Evolutionary conservation across 2,888 invertebrate species (phyloP).

Genomic region (Euphydryas editha): DNA sequence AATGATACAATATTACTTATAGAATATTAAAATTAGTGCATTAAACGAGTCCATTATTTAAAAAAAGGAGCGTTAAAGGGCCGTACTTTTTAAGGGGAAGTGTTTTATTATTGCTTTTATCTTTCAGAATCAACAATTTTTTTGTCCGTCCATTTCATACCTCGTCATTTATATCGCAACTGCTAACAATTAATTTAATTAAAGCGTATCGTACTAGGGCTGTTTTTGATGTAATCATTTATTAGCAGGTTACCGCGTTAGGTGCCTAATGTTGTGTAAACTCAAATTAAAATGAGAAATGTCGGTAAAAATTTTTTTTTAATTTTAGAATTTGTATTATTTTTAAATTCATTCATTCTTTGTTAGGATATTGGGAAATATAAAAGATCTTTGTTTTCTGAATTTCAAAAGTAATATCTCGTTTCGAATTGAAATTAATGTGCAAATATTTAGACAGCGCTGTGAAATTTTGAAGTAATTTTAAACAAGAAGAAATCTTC

Average conservation of each 20-base stretch:
- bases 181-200: slow-evolving; percentile 81
- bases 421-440: too few species aligned
- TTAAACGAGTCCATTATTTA: too few species aligned
- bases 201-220: slow-evolving; percentile 69
- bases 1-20: too few species aligned
- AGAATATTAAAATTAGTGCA: too few species aligned
- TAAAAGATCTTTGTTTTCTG: too few species aligned
- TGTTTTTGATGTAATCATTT: slow-evolving; percentile 71
- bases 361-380: too few species aligned
- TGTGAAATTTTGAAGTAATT: too few species aligned
- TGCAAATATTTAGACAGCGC: too few species aligned
- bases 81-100: slow-evolving; percentile 63
- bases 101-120: slow-evolving; percentile 81
- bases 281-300: slow-evolving; percentile 30
- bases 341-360: neutral
- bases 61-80: slow-evolving; percentile 45
- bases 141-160: slow-evolving; percentile 64
- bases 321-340: neutral
- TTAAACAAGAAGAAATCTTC: too few species aligned
- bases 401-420: too few species aligned
- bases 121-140: slow-evolving; percentile 69
- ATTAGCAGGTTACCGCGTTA: slow-evolving; percentile 57
- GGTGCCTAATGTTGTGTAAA: slow-evolving; percentile 45
- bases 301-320: slow-evolving; percentile 5
- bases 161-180: slow-evolving; percentile 80